Conservation (phyloP, 2,113 vertebrate species). For the Clarias macrocephalus region DNA sequence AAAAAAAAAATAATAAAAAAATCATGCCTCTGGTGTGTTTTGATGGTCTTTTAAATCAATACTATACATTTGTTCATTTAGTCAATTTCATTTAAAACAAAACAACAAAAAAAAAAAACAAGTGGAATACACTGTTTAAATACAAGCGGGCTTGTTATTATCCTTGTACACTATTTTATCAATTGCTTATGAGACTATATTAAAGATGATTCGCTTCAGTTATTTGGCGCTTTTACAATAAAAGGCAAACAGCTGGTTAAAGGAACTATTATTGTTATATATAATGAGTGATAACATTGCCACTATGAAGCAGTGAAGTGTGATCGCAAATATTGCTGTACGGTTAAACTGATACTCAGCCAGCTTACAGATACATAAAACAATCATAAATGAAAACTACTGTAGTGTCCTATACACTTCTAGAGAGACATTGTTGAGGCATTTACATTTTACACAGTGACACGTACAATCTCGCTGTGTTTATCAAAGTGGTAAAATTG, state of each 20-base stretch:
- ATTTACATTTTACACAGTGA: slow-evolving; percentile 42
- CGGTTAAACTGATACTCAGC: slow-evolving; percentile 26
- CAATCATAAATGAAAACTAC: slow-evolving; percentile 41
- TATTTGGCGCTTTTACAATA: slow-evolving; percentile 30
- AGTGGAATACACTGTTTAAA: slow-evolving; percentile 35
- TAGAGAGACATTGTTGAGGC: slow-evolving; percentile 34
- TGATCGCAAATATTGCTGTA: slow-evolving; percentile 35
- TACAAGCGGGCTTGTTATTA: slow-evolving; percentile 1
- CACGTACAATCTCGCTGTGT: slow-evolving; percentile 24
- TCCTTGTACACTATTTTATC: not conserved
- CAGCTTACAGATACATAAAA: slow-evolving; percentile 35
- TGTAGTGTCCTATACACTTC: slow-evolving; percentile 37
- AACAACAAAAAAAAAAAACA: not conserved
- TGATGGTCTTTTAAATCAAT: slow-evolving; percentile 27
- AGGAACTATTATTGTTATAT: slow-evolving; percentile 25
- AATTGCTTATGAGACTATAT: slow-evolving; percentile 26
- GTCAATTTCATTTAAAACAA: not conserved
- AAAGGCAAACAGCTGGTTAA: slow-evolving; percentile 44
- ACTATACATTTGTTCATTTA: slow-evolving; percentile 5
- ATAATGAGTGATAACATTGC: slow-evolving; percentile 33
- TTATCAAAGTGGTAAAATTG: slow-evolving; percentile 15
- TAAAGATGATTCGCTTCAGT: slow-evolving; percentile 38
- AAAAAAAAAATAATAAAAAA: too few species aligned
- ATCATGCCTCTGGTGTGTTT: slow-evolving; percentile 16
- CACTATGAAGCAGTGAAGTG: slow-evolving; percentile 39